Conservation (phyloP, 1,140 invertebrate species). For the Cydia splendana region DNA sequence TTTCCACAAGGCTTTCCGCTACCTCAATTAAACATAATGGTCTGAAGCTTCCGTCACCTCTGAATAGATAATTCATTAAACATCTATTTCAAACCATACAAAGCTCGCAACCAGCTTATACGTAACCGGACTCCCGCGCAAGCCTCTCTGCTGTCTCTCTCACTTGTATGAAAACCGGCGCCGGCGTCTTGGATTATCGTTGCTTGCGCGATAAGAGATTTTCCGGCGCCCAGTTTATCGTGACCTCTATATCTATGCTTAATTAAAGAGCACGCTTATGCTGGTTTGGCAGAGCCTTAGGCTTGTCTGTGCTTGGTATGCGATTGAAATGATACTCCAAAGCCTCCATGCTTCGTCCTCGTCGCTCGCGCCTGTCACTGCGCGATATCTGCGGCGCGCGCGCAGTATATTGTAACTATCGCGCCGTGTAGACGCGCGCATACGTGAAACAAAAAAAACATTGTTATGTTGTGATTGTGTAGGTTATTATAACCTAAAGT, state of each 20-base stretch:
- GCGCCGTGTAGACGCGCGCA: constrained; percentile 57
- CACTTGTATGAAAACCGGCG: constrained; percentile 41
- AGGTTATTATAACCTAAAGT: not conserved
- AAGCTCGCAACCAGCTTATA: constrained; percentile 46
- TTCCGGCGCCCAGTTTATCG: not conserved
- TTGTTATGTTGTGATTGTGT: constrained; percentile 10
- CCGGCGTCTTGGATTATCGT: constrained; percentile 46
- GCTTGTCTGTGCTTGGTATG: not conserved
- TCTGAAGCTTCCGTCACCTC: constrained; percentile 9
- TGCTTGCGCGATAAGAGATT: not conserved
- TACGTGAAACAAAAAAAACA: constrained; percentile 20
- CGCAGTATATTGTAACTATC: constrained; percentile 59
- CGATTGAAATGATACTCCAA: constrained; percentile 32
- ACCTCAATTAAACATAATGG: constrained; percentile 1
- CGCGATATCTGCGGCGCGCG: constrained; percentile 41
- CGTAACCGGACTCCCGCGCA: constrained; percentile 71
- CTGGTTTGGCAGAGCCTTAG: not conserved
- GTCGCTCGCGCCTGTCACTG: constrained; percentile 64
- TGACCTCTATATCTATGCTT: not conserved
- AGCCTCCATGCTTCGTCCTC: constrained; percentile 63
- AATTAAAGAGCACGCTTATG: not conserved
- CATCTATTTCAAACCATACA: constrained; percentile 9
- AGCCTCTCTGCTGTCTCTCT: constrained; percentile 60
- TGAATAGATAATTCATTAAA: constrained; percentile 15
- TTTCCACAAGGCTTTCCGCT: not conserved